A percentile compares a stretch with the other conserved stretches of the same genome.
Evolutionary conservation across 2,888 invertebrate species (phyloP).

Genomic region (Prenolepis imparis): DNA sequence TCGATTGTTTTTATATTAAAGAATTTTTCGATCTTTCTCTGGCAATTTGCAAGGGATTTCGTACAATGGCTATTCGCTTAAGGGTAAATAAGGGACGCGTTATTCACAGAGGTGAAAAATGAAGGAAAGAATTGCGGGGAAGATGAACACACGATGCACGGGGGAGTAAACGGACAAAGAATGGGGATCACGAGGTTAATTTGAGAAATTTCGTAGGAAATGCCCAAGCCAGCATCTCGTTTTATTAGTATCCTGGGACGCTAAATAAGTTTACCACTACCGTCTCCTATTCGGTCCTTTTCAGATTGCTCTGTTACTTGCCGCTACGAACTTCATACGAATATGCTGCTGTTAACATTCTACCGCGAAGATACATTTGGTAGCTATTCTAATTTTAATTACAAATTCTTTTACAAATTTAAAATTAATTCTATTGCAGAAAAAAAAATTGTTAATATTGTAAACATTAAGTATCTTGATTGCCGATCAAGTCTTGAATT

Average conservation of each 20-base stretch:
- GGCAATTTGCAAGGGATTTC: not conserved
- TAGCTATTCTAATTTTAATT: constrained; percentile 2
- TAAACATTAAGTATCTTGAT: not conserved
- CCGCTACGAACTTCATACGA: not conserved
- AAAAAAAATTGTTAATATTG: not conserved
- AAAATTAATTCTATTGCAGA: not conserved
- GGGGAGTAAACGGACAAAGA: constrained; percentile 35
- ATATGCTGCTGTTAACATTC: constrained; percentile 7
- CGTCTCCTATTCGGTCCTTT: constrained; percentile 10
- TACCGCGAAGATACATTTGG: constrained; percentile 8
- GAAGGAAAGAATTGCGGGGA: constrained; percentile 18
- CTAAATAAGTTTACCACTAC: constrained; percentile 27
- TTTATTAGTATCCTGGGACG: constrained; percentile 51
- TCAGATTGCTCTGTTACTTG: not conserved
- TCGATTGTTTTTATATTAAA: constrained; percentile 19
- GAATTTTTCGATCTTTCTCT: not conserved
- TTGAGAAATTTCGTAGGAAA: constrained; percentile 48
- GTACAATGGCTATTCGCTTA: not conserved
- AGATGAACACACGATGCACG: constrained; percentile 34
- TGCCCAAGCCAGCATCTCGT: constrained; percentile 34
- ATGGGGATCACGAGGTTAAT: constrained; percentile 47
- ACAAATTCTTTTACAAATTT: not conserved
- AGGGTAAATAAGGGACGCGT: constrained; percentile 19
- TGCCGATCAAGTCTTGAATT: not conserved
- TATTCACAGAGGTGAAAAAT: constrained; percentile 30